Percentiles rank a stretch among this genome's conserved stretches.
Conservation (phyloP, 2,888 invertebrate species). For the Malacosoma neustria region DNA sequence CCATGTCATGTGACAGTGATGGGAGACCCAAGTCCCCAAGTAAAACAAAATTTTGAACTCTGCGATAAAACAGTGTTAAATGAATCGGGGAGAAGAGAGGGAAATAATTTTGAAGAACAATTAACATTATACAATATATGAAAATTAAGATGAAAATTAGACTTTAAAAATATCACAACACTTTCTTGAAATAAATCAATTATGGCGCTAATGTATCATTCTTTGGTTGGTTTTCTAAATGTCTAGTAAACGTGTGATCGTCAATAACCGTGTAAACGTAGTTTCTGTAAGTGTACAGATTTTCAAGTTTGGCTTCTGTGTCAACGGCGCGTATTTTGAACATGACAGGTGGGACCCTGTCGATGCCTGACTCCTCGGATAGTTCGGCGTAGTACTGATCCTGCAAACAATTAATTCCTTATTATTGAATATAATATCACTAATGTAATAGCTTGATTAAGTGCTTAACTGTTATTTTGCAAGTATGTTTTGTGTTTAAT, state of each 20-base stretch:
- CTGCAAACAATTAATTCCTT: conserved; percentile 32
- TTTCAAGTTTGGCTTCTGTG: conserved; percentile 39
- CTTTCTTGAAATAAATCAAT: conserved; percentile 16
- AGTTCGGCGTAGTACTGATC: conserved; percentile 52
- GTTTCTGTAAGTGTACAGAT: conserved; percentile 50
- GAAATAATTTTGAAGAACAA: too few species aligned
- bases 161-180: conserved; percentile 13
- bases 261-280: conserved; percentile 49
- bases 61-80: too few species aligned
- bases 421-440: too few species aligned
- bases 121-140: too few species aligned
- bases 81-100: too few species aligned
- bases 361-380: conserved; percentile 51
- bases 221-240: conserved; percentile 18
- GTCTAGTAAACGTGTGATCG: conserved; percentile 37
- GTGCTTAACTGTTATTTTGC: too few species aligned
- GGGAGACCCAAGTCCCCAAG: too few species aligned
- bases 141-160: conserved; percentile 21
- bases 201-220: conserved; percentile 12
- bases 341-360: conserved; percentile 57
- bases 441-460: too few species aligned
- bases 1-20: too few species aligned
- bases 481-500: too few species aligned
- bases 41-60: too few species aligned
- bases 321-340: conserved; percentile 47